Evolutionary conservation across 2,888 invertebrate species (phyloP).

Genomic region (Adela reaumurella): DNA sequence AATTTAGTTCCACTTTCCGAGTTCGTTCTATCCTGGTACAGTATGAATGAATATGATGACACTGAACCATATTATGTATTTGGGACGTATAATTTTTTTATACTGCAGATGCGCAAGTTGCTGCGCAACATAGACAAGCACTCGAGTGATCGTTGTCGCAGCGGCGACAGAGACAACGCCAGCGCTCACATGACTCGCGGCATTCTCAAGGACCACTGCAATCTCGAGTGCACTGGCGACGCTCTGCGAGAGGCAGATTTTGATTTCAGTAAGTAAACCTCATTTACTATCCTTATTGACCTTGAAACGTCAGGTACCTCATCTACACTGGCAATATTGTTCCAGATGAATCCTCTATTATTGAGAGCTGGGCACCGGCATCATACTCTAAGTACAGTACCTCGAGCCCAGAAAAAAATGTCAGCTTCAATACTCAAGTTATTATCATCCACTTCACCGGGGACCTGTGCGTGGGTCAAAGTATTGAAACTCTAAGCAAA

Average conservation of each 20-base stretch:
- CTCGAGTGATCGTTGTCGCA: conserved; percentile 34
- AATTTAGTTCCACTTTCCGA: too few species aligned
- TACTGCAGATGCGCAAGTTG: conserved; percentile 40
- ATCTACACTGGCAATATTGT: too few species aligned
- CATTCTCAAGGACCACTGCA: conserved; percentile 41
- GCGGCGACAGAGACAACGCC: conserved; percentile 30
- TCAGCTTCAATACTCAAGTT: conserved; percentile 54
- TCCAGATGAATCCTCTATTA: too few species aligned
- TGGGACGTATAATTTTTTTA: too few species aligned
- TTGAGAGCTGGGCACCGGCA: conserved; percentile 1
- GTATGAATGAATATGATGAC: too few species aligned
- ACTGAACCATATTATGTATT: too few species aligned
- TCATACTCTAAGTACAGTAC: conserved; percentile 28
- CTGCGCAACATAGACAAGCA: conserved; percentile 47
- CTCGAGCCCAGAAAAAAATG: conserved; percentile 39
- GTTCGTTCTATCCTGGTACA: too few species aligned
- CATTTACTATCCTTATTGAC: too few species aligned
- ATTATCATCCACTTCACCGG: conserved; percentile 62
- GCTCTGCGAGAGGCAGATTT: conserved; percentile 18
- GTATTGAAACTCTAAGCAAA: conserved; percentile 60
- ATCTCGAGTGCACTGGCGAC: conserved; percentile 45
- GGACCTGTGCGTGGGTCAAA: conserved; percentile 48
- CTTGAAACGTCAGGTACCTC: too few species aligned
- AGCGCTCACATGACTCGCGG: conserved; percentile 43
- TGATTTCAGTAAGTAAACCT: not conserved